These are phyloP conservation scores for Siniperca obscura DNA, from an alignment of 2,797 vertebrate species.

Conservation along the genomic window DNA sequence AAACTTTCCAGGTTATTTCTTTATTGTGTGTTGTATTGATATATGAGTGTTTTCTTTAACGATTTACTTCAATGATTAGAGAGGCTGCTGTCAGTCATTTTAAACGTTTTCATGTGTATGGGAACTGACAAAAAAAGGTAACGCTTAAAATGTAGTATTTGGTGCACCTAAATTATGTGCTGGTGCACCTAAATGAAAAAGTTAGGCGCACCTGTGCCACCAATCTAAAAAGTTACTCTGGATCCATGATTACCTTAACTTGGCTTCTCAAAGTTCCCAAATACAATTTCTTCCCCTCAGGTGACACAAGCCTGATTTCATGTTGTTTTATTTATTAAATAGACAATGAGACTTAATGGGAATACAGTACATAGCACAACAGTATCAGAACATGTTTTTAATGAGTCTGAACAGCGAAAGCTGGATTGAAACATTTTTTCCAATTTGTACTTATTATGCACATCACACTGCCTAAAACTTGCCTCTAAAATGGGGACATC, in stretches of 20 bases:
- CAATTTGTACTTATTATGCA: neutral
- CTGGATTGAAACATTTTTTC: neutral
- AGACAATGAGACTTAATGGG: neutral
- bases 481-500: slow-evolving; percentile 15
- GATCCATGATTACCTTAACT: neutral
- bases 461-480: neutral
- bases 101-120: no score
- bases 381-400: neutral
- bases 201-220: no score
- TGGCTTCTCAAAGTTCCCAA: neutral
- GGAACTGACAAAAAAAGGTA: no score
- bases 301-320: neutral
- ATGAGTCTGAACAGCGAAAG: neutral
- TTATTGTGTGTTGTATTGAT: no score
- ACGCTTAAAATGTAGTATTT: no score
- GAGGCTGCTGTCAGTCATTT: no score
- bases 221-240: no score
- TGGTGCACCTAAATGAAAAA: no score
- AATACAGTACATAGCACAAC: neutral
- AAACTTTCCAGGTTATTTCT: no score
- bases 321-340: neutral
- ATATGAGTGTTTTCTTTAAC: no score
- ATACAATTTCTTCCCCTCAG: neutral
- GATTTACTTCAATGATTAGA: no score
- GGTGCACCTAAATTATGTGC: no score